These are phyloP conservation scores for Onchidella celtica DNA, from an alignment of 2,888 invertebrate genomes.

Conservation along the genomic window DNA sequence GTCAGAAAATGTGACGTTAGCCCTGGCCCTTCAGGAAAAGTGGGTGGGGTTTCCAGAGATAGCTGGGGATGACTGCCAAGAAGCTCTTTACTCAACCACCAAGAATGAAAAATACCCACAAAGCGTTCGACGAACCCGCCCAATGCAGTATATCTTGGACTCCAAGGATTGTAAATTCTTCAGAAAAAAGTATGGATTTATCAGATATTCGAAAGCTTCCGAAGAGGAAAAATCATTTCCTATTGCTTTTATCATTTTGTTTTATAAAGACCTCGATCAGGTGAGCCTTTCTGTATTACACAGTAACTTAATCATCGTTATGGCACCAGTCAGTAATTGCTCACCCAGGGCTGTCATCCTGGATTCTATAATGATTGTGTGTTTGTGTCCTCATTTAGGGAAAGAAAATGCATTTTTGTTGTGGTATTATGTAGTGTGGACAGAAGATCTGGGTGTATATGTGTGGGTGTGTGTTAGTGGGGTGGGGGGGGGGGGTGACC, in stretches of 20 bases:
- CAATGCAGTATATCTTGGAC: slow-evolving; percentile 4
- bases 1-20: not conserved
- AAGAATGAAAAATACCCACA: slow-evolving; percentile 20
- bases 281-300: slow-evolving; percentile 20
- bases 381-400: too few relatives aligned
- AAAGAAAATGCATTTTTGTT: too few relatives aligned
- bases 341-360: too few relatives aligned
- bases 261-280: slow-evolving; percentile 52
- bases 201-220: slow-evolving; percentile 35
- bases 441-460: too few relatives aligned
- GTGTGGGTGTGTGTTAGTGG: too few relatives aligned
- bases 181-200: slow-evolving; percentile 38
- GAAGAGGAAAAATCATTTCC: slow-evolving; percentile 47
- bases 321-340: too few relatives aligned
- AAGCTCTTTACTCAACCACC: not conserved
- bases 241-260: slow-evolving; percentile 50
- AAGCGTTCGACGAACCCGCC: not conserved
- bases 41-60: slow-evolving; percentile 29
- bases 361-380: too few relatives aligned
- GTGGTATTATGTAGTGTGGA: too few relatives aligned
- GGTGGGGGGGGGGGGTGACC: too few relatives aligned
- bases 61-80: not conserved
- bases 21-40: not conserved
- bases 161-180: slow-evolving; percentile 33
- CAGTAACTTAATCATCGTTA: too few relatives aligned